Evolutionary conservation across 2,888 invertebrate species (phyloP).

Genomic region (Platycnemis pennipes): DNA sequence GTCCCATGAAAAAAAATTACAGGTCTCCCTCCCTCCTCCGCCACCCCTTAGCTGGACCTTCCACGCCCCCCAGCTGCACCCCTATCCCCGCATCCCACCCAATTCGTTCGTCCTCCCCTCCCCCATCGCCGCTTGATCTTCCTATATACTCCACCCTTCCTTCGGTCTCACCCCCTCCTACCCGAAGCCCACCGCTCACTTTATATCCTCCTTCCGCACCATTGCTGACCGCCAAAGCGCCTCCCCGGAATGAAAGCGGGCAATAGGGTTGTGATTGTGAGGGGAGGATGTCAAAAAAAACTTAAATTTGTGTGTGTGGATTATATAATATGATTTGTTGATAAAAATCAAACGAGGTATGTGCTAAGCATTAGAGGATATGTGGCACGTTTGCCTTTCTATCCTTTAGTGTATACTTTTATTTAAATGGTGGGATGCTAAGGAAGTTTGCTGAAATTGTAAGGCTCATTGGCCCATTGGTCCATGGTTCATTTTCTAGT

Average conservation of each 20-base stretch:
- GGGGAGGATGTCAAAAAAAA: constrained; percentile 13
- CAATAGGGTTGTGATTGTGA: constrained; percentile 65
- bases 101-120: not conserved
- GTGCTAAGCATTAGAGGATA: no score
- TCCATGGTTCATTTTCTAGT: no score
- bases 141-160: not conserved
- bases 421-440: no score
- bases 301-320: no score
- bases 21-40: not conserved
- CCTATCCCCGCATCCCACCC: not conserved
- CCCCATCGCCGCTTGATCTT: not conserved
- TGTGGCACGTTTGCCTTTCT: no score
- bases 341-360: not conserved
- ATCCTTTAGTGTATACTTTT: no score
- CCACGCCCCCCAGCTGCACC: not conserved
- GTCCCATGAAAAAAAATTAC: not conserved
- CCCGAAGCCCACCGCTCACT: not conserved
- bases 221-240: constrained; percentile 43
- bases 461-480: no score
- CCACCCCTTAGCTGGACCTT: no score
- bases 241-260: constrained; percentile 53
- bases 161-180: not conserved
- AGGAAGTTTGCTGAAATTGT: no score
- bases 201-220: not conserved
- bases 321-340: no score